These are phyloP conservation scores for Villa cingulata DNA, from an alignment of 2,888 invertebrate species.

Conservation along the genomic window DNA sequence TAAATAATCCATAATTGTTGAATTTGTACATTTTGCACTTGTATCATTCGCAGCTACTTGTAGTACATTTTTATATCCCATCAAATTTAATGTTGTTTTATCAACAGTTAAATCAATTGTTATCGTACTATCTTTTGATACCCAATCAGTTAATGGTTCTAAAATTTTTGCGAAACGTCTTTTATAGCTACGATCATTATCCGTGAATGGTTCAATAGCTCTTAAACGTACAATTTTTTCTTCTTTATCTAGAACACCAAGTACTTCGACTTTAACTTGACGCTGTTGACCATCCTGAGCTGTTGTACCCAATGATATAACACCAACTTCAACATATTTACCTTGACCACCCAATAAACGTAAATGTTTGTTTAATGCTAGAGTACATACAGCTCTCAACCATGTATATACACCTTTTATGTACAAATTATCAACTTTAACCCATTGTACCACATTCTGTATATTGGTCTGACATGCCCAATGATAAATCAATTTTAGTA, in stretches of 20 bases:
- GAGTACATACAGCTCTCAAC: slow-evolving; percentile 63
- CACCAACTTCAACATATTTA: slow-evolving; percentile 62
- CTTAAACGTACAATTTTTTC: slow-evolving; percentile 61
- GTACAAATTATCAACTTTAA: slow-evolving; percentile 59
- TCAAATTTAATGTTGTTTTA: slow-evolving; percentile 56
- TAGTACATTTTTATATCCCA: slow-evolving; percentile 66
- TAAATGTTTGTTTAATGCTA: slow-evolving; percentile 65
- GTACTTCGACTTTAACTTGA: slow-evolving; percentile 78
- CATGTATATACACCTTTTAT: slow-evolving; percentile 54
- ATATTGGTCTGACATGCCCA: slow-evolving; percentile 87
- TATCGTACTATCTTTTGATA: slow-evolving; percentile 60
- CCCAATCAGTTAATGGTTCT: slow-evolving; percentile 65
- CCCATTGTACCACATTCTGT: slow-evolving; percentile 81
- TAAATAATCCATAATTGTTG: slow-evolving; percentile 76
- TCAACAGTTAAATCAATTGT: slow-evolving; percentile 76
- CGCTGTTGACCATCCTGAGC: slow-evolving; percentile 60
- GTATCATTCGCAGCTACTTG: slow-evolving; percentile 42
- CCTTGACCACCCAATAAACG: slow-evolving; percentile 57
- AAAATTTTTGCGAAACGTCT: slow-evolving; percentile 71
- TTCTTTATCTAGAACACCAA: slow-evolving; percentile 65
- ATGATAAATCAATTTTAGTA: slow-evolving; percentile 75
- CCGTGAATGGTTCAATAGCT: slow-evolving; percentile 69
- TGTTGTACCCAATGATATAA: slow-evolving; percentile 77
- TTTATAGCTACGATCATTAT: slow-evolving; percentile 65
- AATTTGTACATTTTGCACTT: slow-evolving; percentile 47